Evolutionary conservation across 1,140 invertebrate species (phyloP), one percentile per base, ranked within the genome.

Genomic region (Homalodisca vitripennis): DNA sequence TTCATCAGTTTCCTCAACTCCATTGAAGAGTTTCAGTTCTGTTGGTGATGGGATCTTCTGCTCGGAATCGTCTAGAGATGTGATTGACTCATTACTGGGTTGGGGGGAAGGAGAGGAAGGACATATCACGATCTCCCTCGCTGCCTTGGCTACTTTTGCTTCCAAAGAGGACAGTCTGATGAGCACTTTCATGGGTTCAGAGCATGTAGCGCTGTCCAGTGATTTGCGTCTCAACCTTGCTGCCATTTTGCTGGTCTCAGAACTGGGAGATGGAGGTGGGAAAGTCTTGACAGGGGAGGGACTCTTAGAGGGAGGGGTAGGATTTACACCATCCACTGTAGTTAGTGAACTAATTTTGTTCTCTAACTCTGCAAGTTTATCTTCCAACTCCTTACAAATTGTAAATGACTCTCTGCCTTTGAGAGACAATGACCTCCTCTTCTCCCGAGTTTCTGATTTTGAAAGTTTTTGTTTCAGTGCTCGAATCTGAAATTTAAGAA

Each of bases 321-420:
- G 66, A 67, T 67, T 68, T 75, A 67, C 75, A 79, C 27, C 74
- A 67, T 27, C 78, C 75, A 29, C 75, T 66, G 72, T 74, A 27
- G 47, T 88, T 27, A 92, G 79, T 30, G 85, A 81, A 64, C 83
- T 82, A 2, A 93, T 88, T 80, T 91, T 92, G 57, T 85, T 86
- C 79, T 94, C 92, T 64, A 94, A 78, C 76, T 94, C 90, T 10
- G 84, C 82, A 17, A 94, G 80, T 77, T 94, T 94, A 29, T 91
- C 87, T 77, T 95, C 92, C 17, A 94, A 84, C 79, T 94, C 91
- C 79, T 91, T 91, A 3, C 89, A 87, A 62, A 93, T 84, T 6
- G 88, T 87, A 71, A 92, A 87, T 17, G 90, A 90, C 77, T 94
- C 92, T 31, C 83, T 79, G 31, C 90, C 90, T 79, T 94, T 94